Conservation (phyloP, 2,113 vertebrate genomes). For the Gopherus flavomarginatus region DNA sequence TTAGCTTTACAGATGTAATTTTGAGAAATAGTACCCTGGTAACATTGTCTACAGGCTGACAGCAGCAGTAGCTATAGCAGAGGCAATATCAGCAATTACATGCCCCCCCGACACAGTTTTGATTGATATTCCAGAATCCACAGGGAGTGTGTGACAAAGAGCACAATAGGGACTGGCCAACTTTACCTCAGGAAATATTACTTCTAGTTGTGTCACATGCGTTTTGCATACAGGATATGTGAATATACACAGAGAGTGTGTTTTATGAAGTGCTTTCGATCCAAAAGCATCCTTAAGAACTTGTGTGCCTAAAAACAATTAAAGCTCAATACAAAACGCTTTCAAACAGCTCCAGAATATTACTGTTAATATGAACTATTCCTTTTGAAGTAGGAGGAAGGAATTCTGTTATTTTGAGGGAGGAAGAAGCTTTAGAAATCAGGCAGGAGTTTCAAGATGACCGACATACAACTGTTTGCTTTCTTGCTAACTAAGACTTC, state of each 20-base stretch:
- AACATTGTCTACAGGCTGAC: constrained; percentile 15
- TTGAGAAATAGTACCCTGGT: not conserved
- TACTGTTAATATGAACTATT: not conserved
- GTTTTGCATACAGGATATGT: not conserved
- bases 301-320: not conserved
- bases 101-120: not conserved
- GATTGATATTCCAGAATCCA: constrained; percentile 20
- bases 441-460: not conserved
- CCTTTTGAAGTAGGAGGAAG: not conserved
- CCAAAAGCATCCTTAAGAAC: not conserved
- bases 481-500: not conserved
- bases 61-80: not conserved
- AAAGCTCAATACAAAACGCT: not conserved
- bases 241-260: not conserved
- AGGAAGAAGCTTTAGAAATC: not conserved
- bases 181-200: not conserved
- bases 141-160: not conserved
- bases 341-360: not conserved
- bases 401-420: not conserved
- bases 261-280: not conserved
- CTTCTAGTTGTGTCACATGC: not conserved
- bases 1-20: constrained; percentile 34
- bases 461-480: not conserved
- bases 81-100: constrained; percentile 30
- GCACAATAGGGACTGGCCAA: not conserved